phyloP scores from a whole-genome alignment of 2,888 invertebrate species.

The Pachydiplax longipennis region DNA sequence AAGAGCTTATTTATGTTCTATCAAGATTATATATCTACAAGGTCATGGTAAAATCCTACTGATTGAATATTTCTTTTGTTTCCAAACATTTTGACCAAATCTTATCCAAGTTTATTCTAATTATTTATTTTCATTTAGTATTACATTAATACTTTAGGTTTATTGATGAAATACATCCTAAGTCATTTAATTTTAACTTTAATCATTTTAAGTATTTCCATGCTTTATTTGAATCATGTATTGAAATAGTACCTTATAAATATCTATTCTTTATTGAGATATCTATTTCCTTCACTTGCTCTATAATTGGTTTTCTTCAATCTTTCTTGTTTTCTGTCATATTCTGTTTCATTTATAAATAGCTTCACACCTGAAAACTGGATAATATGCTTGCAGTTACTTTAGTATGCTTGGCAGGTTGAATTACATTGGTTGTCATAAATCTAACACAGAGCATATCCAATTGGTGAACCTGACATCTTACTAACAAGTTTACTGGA shows the following conservation, averaged over 20 bases:
- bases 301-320: background rate
- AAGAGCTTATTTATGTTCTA: background rate
- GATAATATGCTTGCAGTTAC: background rate
- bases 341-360: background rate
- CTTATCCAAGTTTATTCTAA: background rate
- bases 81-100: background rate
- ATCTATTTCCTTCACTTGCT: background rate
- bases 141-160: background rate
- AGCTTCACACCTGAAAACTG: background rate
- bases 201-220: background rate
- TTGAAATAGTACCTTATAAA: background rate
- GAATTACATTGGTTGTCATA: background rate
- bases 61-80: background rate
- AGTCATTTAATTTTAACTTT: background rate
- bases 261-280: constrained; percentile 20
- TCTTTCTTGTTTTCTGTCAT: background rate
- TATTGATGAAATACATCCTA: background rate
- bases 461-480: background rate
- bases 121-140: background rate
- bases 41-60: background rate
- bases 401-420: constrained; percentile 4
- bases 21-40: background rate
- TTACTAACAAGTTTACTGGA: constrained; percentile 1
- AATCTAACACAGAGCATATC: background rate
- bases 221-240: background rate